Evolutionary conservation across 2,888 invertebrate species (phyloP).

Genomic region (Sipha maydis): DNA sequence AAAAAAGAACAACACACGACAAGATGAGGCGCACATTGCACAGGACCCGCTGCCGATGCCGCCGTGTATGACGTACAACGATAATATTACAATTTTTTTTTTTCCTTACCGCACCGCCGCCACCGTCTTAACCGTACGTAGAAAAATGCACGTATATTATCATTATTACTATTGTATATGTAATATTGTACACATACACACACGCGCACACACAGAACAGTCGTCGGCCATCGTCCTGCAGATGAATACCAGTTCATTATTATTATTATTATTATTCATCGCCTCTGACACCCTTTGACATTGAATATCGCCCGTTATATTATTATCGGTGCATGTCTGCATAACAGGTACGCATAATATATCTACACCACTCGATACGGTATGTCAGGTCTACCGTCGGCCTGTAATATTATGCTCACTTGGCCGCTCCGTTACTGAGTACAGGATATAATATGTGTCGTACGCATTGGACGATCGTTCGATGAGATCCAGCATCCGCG

Average conservation of each 20-base stretch:
- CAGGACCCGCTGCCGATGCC: neutral
- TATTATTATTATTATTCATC: conserved; percentile 25
- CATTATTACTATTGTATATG: too few relatives aligned
- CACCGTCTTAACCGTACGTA: conserved; percentile 25
- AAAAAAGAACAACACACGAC: conserved; percentile 1
- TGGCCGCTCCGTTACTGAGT: too few relatives aligned
- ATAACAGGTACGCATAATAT: too few relatives aligned
- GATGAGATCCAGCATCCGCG: too few relatives aligned
- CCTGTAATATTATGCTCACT: too few relatives aligned
- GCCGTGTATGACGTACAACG: neutral
- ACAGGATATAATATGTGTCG: too few relatives aligned
- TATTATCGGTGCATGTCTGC: neutral
- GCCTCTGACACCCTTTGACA: conserved; percentile 33
- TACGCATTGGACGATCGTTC: too few relatives aligned
- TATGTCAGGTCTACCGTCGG: too few relatives aligned
- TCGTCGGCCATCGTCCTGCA: neutral
- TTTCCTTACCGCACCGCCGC: neutral
- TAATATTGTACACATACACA: too few relatives aligned
- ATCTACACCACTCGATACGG: too few relatives aligned
- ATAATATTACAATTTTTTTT: neutral
- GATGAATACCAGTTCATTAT: conserved; percentile 37
- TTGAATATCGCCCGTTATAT: neutral
- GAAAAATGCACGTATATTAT: neutral
- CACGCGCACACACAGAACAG: neutral
- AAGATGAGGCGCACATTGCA: neutral